Evolutionary conservation across 2,113 vertebrate genomes (phyloP).

Genomic region (Cryptoleucopteryx plumbea): DNA sequence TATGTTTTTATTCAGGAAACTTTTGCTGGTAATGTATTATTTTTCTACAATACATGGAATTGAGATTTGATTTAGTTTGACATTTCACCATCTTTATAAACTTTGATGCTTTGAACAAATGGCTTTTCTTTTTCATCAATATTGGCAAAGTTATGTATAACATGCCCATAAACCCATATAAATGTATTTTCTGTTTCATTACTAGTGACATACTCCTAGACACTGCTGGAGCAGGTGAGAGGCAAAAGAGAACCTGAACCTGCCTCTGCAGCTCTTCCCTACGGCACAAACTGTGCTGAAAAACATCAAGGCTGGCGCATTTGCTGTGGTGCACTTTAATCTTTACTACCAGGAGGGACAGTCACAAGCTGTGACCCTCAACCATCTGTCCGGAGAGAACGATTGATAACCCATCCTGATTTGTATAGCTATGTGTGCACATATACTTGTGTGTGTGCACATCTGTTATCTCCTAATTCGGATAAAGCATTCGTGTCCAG

Average conservation of each 20-base stretch:
- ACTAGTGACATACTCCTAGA: background rate
- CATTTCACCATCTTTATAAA: background rate
- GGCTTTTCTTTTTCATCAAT: background rate
- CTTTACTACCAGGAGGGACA: background rate
- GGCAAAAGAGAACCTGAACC: background rate
- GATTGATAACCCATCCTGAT: background rate
- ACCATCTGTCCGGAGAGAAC: rapidly evolving
- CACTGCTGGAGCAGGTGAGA: background rate
- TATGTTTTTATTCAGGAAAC: background rate
- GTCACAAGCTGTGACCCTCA: background rate
- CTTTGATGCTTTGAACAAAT: background rate
- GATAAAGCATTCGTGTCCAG: background rate
- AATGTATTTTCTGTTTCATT: background rate
- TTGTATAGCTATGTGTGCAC: background rate
- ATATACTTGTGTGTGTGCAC: too few relatives aligned
- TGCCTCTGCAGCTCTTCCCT: background rate
- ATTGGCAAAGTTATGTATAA: background rate
- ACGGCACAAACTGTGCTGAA: background rate
- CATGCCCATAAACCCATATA: background rate
- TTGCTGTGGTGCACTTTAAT: background rate
- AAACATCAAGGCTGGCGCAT: background rate
- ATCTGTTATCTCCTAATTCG: background rate
- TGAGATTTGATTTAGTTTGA: background rate
- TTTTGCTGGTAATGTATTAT: background rate
- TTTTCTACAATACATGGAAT: background rate